Percentiles rank a stretch among this genome's conserved stretches.
Conservation (phyloP, 1,140 invertebrate genomes). For the Delia radicum region DNA sequence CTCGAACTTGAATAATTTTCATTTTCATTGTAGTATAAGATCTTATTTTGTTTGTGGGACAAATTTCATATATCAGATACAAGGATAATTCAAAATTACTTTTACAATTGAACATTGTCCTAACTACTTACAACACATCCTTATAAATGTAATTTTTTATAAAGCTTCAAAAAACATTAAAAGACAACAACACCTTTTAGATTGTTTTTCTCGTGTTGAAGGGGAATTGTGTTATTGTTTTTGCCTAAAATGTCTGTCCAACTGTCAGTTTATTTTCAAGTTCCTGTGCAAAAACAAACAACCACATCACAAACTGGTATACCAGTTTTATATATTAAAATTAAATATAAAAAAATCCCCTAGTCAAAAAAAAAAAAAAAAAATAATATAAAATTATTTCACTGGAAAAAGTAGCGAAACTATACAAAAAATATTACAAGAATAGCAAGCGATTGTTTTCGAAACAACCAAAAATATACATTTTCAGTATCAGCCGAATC, state of each 20-base stretch:
- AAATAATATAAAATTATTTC: neutral
- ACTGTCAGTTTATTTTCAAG: neutral
- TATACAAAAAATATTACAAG: neutral
- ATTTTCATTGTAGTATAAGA: no score
- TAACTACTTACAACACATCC: no score
- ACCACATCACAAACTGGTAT: neutral
- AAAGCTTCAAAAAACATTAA: no score
- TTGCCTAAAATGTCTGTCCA: neutral
- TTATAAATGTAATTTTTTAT: no score
- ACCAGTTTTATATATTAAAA: neutral
- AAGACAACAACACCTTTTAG: no score
- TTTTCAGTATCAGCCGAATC: neutral
- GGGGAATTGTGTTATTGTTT: neutral
- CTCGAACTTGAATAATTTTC: no score
- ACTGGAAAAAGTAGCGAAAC: neutral
- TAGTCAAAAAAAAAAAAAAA: neutral
- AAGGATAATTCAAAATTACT: no score
- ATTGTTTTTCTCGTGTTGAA: no score
- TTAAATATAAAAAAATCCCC: neutral
- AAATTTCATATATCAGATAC: no score
- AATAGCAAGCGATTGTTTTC: no score
- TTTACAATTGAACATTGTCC: no score
- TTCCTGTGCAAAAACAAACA: neutral
- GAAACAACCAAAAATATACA: neutral
- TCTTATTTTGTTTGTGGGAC: no score